Evolutionary conservation across 1,140 invertebrate species (phyloP), one percentile per base, ranked within the genome.

Genomic region (Probaryconus sp.): DNA sequence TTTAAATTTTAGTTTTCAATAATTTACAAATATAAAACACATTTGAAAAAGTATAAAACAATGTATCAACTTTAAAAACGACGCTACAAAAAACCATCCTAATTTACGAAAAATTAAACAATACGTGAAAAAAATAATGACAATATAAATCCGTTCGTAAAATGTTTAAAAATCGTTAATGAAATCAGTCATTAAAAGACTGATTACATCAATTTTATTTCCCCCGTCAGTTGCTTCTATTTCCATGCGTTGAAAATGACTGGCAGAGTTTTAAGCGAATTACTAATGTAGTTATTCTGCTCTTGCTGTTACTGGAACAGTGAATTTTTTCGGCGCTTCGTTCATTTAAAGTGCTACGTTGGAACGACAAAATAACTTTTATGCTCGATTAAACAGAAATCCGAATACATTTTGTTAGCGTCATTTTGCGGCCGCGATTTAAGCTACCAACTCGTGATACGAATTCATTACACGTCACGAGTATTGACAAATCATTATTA

Each of bases 301-400:
- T 17, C 37, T 18, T 21, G 38, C 45, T 50, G 45, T 31, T 16
- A 16, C 33, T 50, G 31, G 45, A 31, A 50, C 45, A 33, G 33
- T 50, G 30, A 16, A 50, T 50, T 50, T 33, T 42, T 50, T 33
- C n/a, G 5, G 5, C 16, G 2, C 5, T 11, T 28, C 26, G 43
- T 33, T 50, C 30, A 17, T 50, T 31, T 24, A 50, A 16, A 11
- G 45, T 14, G 28, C 28, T 2, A 7, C 16, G 45, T 20, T 33
- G 17, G 30, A 50, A 30, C 33, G 45, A 20, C 26, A 31, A 50
- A 50, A 50, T 50, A 50, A 50, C 28, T 50, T 50, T 31, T 50
- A 18, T 16, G 14, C 45, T 10, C 16, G 45, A 16, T 50, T 50
- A 47, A 47, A 28, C 24, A 28, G 14, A 26, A 47, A 47, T 47